phyloP scores from a whole-genome alignment of 1,140 invertebrate species.

The Fopius arisanus region DNA sequence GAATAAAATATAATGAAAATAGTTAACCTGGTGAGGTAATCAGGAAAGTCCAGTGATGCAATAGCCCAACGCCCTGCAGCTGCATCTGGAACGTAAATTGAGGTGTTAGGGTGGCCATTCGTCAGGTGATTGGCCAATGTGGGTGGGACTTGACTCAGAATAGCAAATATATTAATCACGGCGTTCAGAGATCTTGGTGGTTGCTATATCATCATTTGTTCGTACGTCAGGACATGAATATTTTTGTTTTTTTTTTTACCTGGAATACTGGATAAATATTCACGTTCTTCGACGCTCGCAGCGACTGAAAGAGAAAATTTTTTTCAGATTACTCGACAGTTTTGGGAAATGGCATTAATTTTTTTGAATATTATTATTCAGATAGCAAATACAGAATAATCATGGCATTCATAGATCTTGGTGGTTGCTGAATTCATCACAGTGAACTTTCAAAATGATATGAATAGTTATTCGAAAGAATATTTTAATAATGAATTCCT shows the following conservation, averaged over 20 bases:
- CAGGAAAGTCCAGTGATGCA: neutral
- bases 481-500: no score
- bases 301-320: no score
- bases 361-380: neutral
- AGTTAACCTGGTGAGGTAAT: neutral
- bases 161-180: slow-evolving; percentile 35
- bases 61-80: neutral
- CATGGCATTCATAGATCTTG: slow-evolving; percentile 30
- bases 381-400: slow-evolving; percentile 28
- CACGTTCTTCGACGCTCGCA: no score
- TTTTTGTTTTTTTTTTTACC: neutral
- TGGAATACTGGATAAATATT: neutral
- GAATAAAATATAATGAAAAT: neutral
- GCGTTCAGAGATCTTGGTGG: slow-evolving; percentile 34
- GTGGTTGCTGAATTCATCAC: slow-evolving; percentile 33
- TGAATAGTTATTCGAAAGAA: no score
- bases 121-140: no score
- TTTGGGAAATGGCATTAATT: no score
- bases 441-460: neutral
- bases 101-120: no score
- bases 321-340: no score
- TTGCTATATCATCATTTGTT: slow-evolving; percentile 27
- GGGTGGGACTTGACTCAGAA: slow-evolving; percentile 2
- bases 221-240: no score
- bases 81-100: neutral